Evolutionary conservation across 2,888 invertebrate genomes (phyloP).

Genomic region (Limnephilus lunatus): DNA sequence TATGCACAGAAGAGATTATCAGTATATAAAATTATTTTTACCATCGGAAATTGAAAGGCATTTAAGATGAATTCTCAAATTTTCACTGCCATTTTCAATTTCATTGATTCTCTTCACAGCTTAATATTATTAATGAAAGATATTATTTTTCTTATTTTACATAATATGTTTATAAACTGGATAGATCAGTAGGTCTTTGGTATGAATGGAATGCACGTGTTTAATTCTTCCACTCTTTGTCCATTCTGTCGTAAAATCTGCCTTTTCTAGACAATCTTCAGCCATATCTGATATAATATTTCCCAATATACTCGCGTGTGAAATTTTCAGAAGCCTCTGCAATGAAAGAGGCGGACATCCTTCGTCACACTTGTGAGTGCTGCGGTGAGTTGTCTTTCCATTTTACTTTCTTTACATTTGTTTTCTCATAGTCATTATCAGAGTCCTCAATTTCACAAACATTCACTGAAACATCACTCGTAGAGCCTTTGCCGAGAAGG

Average conservation of each 20-base stretch:
- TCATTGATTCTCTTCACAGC: not conserved
- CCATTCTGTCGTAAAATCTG: not conserved
- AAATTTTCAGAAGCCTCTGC: constrained; percentile 61
- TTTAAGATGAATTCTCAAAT: not conserved
- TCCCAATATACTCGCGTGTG: not conserved
- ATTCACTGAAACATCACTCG: constrained; percentile 87
- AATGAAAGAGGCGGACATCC: constrained; percentile 61
- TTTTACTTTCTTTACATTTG: constrained; percentile 58
- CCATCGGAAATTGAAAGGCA: not conserved
- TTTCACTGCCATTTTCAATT: not conserved
- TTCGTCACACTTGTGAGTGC: constrained; percentile 67
- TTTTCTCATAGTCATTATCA: constrained; percentile 79
- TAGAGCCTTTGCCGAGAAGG: constrained; percentile 82
- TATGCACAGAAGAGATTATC: not conserved
- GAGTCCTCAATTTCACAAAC: constrained; percentile 90
- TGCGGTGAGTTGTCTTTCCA: constrained; percentile 61
- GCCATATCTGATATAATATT: constrained; percentile 10
- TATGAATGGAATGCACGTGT: not conserved
- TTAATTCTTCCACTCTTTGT: not conserved
- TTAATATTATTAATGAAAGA: not conserved
- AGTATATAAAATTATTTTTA: not conserved
- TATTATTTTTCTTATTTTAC: not conserved
- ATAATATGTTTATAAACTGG: not conserved
- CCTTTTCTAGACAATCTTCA: not conserved
- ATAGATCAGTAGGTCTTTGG: not conserved